Conservation (phyloP, 1,140 invertebrate genomes). For the Megalopta genalis region DNA sequence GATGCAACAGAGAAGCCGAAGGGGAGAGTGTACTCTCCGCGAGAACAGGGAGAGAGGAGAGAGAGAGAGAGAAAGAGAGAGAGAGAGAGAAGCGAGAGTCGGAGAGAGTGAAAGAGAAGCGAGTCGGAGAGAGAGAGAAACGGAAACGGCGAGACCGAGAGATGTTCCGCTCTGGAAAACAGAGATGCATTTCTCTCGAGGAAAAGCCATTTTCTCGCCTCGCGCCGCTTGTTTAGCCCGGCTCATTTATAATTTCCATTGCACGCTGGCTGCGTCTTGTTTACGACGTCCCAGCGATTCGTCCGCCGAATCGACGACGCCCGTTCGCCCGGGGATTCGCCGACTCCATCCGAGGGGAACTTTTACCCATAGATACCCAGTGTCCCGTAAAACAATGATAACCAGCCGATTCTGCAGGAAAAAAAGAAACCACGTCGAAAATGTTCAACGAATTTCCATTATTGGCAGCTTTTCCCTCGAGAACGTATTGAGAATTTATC, state of each 20-base stretch:
- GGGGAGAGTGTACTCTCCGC: not conserved
- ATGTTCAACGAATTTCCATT: no score
- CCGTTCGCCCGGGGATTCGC: not conserved
- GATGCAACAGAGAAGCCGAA: constrained; percentile 16
- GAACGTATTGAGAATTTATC: no score
- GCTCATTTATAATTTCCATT: constrained; percentile 58
- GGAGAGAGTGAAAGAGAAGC: no score
- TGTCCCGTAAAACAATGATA: no score
- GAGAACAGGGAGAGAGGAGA: no score
- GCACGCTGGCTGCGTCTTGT: constrained; percentile 38
- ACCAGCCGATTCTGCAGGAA: no score
- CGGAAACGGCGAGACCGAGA: not conserved
- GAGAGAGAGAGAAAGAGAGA: not conserved
- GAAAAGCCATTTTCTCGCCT: constrained; percentile 59
- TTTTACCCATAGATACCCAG: not conserved
- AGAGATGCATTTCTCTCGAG: constrained; percentile 46
- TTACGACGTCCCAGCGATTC: constrained; percentile 30
- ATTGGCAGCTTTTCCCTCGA: no score
- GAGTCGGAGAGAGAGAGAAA: not conserved
- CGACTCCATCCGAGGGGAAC: not conserved
- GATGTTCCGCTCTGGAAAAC: constrained; percentile 51
- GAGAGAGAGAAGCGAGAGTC: not conserved
- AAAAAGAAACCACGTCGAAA: no score
- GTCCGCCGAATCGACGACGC: constrained; percentile 23
- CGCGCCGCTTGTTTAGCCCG: constrained; percentile 52